These are phyloP conservation scores for Phania funesta DNA, from an alignment of 2,888 invertebrate species.

Conservation along the genomic window DNA sequence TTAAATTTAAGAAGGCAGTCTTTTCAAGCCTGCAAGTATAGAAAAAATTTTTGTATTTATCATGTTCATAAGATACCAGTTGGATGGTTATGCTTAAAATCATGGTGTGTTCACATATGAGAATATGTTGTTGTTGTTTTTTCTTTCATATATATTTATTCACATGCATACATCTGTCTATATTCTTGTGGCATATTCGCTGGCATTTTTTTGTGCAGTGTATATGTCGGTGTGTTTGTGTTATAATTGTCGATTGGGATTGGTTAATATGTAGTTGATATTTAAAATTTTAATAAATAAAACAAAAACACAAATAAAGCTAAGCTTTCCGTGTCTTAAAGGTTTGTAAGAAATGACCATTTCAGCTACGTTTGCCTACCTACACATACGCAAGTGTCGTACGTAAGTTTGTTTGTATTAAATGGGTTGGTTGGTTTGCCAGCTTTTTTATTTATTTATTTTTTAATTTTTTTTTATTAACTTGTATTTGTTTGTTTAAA, in stretches of 20 bases:
- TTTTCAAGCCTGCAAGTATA: slow-evolving; percentile 8
- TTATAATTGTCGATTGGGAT: slow-evolving; percentile 63
- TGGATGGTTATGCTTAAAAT: not conserved
- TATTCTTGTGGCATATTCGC: slow-evolving; percentile 8
- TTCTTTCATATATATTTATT: not conserved
- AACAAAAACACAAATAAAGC: slow-evolving; percentile 16
- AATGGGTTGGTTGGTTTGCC: slow-evolving; percentile 56
- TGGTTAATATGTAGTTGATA: slow-evolving; percentile 54
- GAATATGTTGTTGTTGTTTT: slow-evolving; percentile 7
- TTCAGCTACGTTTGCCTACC: slow-evolving; percentile 33
- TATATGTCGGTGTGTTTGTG: too few species aligned
- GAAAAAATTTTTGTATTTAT: slow-evolving; percentile 27
- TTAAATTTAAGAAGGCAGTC: not conserved
- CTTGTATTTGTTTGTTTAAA: slow-evolving; percentile 30
- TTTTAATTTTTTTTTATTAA: slow-evolving; percentile 7
- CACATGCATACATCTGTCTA: not conserved
- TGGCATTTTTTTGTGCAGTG: slow-evolving; percentile 12
- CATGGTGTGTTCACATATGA: slow-evolving; percentile 31
- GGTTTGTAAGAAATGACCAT: slow-evolving; percentile 61
- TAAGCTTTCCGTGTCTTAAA: slow-evolving; percentile 50
- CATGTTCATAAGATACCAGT: slow-evolving; percentile 15
- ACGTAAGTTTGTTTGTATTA: slow-evolving; percentile 13
- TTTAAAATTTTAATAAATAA: slow-evolving; percentile 52
- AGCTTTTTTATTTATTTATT: slow-evolving; percentile 5
- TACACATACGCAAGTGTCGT: not conserved